Evolutionary conservation across 2,888 invertebrate genomes (phyloP).

Genomic region (Scaptodrosophila latifasciaeformis): DNA sequence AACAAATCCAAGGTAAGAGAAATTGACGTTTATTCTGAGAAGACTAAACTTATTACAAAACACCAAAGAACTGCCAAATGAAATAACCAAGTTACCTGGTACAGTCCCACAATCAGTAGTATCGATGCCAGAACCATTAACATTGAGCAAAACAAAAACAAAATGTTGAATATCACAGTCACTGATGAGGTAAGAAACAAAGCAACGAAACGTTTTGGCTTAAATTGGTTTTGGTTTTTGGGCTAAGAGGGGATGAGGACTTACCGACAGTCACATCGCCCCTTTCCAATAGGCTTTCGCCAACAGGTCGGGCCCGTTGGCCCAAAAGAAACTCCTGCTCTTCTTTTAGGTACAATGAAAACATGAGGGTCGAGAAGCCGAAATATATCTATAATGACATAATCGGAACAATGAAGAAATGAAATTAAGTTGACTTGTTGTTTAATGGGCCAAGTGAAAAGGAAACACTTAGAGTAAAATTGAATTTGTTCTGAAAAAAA

Average conservation of each 20-base stretch:
- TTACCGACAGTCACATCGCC: constrained; percentile 75
- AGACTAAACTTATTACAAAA: too few species aligned
- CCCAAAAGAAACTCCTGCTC: constrained; percentile 81
- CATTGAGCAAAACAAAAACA: constrained; percentile 81
- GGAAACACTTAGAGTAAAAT: too few species aligned
- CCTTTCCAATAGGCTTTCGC: constrained; percentile 78
- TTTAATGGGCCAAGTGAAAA: too few species aligned
- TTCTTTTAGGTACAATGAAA: constrained; percentile 80
- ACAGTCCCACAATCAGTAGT: constrained; percentile 81
- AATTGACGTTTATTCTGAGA: constrained; percentile 82
- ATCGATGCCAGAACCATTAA: constrained; percentile 82
- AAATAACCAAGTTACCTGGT: constrained; percentile 79
- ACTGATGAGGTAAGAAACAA: constrained; percentile 77
- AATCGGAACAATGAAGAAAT: too few species aligned
- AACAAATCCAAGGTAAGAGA: constrained; percentile 84
- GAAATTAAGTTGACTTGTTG: too few species aligned
- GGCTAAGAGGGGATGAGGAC: constrained; percentile 16
- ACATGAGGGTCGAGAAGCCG: constrained; percentile 79
- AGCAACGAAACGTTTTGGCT: constrained; percentile 9
- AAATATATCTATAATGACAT: constrained; percentile 81
- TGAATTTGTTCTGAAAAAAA: too few species aligned
- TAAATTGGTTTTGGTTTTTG: constrained; percentile 28
- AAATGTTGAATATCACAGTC: constrained; percentile 83
- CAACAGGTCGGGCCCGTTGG: constrained; percentile 77
- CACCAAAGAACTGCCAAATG: too few species aligned